Percentiles rank a stretch among this genome's conserved stretches.
Conservation (phyloP, 2,888 invertebrate species). For the Periphyllus acericola region DNA sequence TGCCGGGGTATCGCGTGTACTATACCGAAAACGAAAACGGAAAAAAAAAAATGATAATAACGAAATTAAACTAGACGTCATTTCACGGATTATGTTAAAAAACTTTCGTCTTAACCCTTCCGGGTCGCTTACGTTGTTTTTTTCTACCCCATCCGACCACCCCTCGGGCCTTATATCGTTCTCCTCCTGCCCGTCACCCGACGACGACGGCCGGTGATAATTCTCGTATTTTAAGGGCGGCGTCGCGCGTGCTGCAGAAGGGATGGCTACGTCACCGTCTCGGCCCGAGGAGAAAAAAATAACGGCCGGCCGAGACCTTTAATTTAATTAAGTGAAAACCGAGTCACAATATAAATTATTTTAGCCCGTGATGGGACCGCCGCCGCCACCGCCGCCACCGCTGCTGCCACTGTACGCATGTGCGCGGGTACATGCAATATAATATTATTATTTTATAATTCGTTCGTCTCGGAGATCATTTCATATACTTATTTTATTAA, state of each 20-base stretch:
- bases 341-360: slow-evolving; percentile 39
- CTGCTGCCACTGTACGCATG: background rate
- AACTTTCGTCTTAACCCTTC: slow-evolving; percentile 40
- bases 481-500: slow-evolving; percentile 41
- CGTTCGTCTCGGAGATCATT: slow-evolving; percentile 34
- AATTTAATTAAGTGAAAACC: slow-evolving; percentile 57
- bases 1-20: slow-evolving; percentile 1
- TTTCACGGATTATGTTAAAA: slow-evolving; percentile 19
- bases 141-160: background rate
- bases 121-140: slow-evolving; percentile 42
- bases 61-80: slow-evolving; percentile 37
- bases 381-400: slow-evolving; percentile 4
- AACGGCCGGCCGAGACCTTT: slow-evolving; percentile 13
- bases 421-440: background rate
- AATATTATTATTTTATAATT: background rate
- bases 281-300: background rate
- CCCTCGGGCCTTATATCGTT: background rate
- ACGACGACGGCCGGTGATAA: slow-evolving; percentile 18
- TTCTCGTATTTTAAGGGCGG: slow-evolving; percentile 24
- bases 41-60: background rate
- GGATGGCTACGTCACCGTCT: background rate
- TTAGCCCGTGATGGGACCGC: slow-evolving; percentile 1
- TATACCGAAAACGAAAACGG: background rate
- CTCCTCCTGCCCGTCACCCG: background rate
- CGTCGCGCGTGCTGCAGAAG: background rate